Percentiles rank a stretch among this genome's conserved stretches.
Conservation (phyloP, 2,113 vertebrate species). For the Prunella fulvescens region DNA sequence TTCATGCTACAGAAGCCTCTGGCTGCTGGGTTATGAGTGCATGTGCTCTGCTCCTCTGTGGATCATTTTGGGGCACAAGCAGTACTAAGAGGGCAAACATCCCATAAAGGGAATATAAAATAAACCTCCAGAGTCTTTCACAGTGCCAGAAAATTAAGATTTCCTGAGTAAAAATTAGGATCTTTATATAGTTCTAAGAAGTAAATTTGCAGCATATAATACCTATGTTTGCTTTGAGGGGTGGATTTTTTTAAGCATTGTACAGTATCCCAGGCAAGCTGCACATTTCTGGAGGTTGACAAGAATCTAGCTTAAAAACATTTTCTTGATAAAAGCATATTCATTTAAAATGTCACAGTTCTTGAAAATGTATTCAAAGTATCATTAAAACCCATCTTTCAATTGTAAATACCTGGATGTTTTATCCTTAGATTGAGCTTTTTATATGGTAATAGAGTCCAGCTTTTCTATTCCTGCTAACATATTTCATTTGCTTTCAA, state of each 20-base stretch:
- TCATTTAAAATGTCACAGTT: neutral
- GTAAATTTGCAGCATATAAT: neutral
- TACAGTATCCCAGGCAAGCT: neutral
- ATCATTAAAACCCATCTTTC: neutral
- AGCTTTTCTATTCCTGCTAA: neutral
- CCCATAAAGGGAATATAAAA: neutral
- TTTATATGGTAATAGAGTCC: neutral
- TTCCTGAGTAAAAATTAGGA: neutral
- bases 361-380: neutral
- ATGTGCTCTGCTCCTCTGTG: neutral
- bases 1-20: neutral
- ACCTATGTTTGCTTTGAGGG: neutral
- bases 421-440: neutral
- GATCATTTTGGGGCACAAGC: neutral
- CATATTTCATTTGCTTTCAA: neutral
- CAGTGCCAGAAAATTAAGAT: neutral
- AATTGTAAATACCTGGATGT: neutral
- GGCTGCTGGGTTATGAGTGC: neutral
- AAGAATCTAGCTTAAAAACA: neutral
- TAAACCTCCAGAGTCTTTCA: neutral
- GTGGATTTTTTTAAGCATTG: neutral
- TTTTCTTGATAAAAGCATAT: neutral
- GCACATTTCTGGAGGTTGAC: neutral
- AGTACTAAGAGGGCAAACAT: neutral
- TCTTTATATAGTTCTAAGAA: neutral